These are phyloP conservation scores for Astreopora myriophthalma DNA, from an alignment of 64 coral and sea anemone species.

Conservation along the genomic window DNA sequence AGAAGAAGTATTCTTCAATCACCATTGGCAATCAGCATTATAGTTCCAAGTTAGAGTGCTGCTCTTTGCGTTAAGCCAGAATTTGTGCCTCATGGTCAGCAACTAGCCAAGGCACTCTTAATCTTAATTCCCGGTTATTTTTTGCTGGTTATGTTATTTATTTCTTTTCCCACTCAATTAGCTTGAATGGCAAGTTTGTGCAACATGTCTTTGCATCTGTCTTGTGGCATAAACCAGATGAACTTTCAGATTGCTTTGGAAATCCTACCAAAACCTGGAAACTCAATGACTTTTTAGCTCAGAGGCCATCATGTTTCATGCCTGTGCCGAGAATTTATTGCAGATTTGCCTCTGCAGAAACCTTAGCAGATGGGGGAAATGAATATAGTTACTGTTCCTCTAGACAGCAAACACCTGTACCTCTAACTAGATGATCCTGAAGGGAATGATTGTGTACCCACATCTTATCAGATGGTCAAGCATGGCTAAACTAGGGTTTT, in stretches of 20 bases:
- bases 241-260: background rate
- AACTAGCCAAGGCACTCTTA: background rate
- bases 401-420: background rate
- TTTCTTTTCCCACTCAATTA: conserved; percentile 32
- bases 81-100: background rate
- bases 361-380: background rate
- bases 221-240: conserved; percentile 32
- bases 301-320: background rate
- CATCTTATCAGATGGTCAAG: too few relatives aligned
- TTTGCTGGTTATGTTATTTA: background rate
- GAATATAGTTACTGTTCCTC: conserved; percentile 7
- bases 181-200: background rate
- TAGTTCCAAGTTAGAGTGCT: background rate
- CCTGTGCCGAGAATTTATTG: conserved; percentile 24
- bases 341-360: conserved; percentile 22
- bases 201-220: conserved; percentile 23
- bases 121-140: background rate
- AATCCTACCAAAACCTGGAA: conserved; percentile 32
- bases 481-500: too few relatives aligned
- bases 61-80: background rate
- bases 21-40: background rate
- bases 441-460: too few relatives aligned
- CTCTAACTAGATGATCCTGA: too few relatives aligned
- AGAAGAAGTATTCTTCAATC: background rate
- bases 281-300: background rate